Conservation (phyloP, 1,140 invertebrate species). For the Heliconius nattereri region DNA sequence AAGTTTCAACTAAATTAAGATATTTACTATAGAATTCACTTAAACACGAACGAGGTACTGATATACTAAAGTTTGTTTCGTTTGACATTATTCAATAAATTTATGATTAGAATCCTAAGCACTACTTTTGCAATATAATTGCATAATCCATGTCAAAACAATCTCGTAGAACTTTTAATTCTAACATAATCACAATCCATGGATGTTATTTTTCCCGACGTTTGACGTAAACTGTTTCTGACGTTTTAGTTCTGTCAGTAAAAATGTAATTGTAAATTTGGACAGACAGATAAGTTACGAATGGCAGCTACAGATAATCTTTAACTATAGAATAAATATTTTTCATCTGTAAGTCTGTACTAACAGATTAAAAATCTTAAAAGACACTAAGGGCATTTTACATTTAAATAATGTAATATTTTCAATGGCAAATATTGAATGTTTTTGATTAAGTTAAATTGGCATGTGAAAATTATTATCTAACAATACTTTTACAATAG, state of each 20-base stretch:
- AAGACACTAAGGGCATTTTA: no score
- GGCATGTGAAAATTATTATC: no score
- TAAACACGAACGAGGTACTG: conserved; percentile 70
- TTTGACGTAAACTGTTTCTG: conserved; percentile 22
- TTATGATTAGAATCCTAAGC: conserved; percentile 51
- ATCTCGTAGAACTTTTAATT: conserved; percentile 25
- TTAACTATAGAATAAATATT: background rate
- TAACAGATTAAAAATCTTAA: background rate
- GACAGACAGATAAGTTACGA: background rate
- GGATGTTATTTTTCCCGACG: conserved; percentile 20
- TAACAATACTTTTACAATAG: no score
- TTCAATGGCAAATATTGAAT: no score
- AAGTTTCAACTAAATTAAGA: conserved; percentile 76
- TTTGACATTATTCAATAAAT: conserved; percentile 69
- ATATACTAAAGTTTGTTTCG: conserved; percentile 69
- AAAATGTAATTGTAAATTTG: background rate
- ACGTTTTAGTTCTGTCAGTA: background rate
- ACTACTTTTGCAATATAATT: conserved; percentile 61
- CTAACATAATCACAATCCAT: conserved; percentile 30
- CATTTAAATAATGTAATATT: no score
- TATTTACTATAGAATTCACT: conserved; percentile 73
- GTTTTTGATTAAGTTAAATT: no score
- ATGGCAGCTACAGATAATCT: background rate
- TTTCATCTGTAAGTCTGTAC: background rate
- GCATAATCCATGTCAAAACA: conserved; percentile 62